phyloP scores from a whole-genome alignment of 2,113 vertebrate genomes.

The Callithrix jacchus region DNA sequence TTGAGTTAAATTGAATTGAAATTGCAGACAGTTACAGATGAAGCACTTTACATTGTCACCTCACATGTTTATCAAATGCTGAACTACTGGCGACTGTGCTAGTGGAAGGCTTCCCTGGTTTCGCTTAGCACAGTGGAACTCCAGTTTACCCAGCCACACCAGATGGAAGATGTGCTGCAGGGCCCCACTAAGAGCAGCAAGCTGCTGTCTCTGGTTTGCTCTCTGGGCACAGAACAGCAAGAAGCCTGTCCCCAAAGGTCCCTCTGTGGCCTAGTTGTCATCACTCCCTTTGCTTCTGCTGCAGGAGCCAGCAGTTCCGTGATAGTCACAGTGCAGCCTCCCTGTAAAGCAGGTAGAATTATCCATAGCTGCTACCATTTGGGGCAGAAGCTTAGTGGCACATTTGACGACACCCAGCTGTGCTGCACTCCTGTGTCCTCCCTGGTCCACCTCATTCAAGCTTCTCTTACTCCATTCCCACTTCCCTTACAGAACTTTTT shows the following conservation, averaged over 20 bases:
- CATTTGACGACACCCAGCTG: rapidly evolving
- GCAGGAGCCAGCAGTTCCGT: background rate
- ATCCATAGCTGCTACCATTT: background rate
- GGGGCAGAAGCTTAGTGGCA: rapidly evolving
- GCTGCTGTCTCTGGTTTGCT: background rate
- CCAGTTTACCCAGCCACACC: background rate
- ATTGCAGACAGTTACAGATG: conserved; percentile 60
- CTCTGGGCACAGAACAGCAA: rapidly evolving
- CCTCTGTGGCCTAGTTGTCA: rapidly evolving
- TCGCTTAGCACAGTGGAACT: background rate
- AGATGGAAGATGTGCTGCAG: rapidly evolving
- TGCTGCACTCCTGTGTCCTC: too few relatives aligned
- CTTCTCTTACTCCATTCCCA: background rate
- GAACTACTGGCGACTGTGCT: background rate
- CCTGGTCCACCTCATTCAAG: background rate
- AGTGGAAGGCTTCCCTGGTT: background rate
- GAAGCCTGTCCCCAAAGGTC: rapidly evolving
- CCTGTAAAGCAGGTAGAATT: background rate
- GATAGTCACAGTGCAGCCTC: background rate
- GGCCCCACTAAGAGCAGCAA: rapidly evolving
- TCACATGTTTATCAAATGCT: conserved; percentile 52
- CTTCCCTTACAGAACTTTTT: background rate
- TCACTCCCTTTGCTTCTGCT: background rate
- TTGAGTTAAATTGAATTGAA: conserved; percentile 50
- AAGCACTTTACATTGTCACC: conserved; percentile 56